Evolutionary conservation across 2,888 invertebrate genomes (phyloP).

Genomic region (Drosophila paranaensis): DNA sequence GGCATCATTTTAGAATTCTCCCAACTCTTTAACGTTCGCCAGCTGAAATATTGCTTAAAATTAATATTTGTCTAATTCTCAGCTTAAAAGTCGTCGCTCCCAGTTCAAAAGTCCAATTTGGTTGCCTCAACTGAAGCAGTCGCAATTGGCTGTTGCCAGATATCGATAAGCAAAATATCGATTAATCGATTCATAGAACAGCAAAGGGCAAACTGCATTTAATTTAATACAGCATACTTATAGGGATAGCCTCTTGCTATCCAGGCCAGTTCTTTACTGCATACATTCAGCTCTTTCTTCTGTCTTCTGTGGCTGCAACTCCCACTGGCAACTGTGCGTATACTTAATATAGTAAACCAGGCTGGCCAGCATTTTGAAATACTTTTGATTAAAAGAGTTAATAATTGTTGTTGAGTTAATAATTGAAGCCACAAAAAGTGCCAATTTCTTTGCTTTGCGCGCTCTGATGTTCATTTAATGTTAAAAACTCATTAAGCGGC

Average conservation of each 20-base stretch:
- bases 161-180: not conserved
- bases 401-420: no score
- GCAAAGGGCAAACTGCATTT: not conserved
- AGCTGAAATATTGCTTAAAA: not conserved
- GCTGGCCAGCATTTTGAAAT: not conserved
- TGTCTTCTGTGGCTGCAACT: no score
- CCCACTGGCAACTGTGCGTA: no score
- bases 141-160: not conserved
- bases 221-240: not conserved
- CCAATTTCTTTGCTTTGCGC: constrained; percentile 15
- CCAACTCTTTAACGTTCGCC: no score
- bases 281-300: no score
- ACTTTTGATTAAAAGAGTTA: not conserved
- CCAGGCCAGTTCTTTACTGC: no score
- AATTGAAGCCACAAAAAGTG: constrained; percentile 5
- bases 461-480: constrained; percentile 62
- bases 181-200: not conserved
- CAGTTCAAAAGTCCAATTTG: no score
- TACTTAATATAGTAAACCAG: no score
- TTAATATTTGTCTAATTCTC: not conserved
- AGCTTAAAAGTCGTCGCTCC: no score
- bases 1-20: no score
- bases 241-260: not conserved
- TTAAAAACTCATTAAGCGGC: constrained; percentile 73
- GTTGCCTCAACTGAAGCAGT: not conserved